Evolutionary conservation across 2,113 vertebrate species (phyloP).

Genomic region (Vombatus ursinus): DNA sequence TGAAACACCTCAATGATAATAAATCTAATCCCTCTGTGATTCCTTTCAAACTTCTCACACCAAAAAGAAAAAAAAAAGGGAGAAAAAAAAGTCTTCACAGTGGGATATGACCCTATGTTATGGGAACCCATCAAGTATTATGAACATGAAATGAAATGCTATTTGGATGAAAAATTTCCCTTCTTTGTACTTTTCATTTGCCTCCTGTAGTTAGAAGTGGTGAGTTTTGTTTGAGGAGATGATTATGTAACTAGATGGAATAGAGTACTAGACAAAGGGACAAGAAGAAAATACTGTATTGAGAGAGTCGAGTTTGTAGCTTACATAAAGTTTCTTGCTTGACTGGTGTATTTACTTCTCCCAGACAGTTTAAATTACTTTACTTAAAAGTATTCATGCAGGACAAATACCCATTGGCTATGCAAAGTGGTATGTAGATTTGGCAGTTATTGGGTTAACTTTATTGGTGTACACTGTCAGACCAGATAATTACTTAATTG

Average conservation of each 20-base stretch:
- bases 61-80: not conserved
- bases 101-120: not conserved
- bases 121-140: not conserved
- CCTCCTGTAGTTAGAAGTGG: constrained; percentile 58
- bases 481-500: constrained; percentile 63
- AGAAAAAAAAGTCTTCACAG: not conserved
- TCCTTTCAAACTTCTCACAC: not conserved
- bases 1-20: constrained; percentile 12
- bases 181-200: constrained; percentile 22
- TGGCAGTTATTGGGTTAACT: constrained; percentile 57
- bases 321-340: constrained; percentile 55
- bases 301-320: constrained; percentile 28
- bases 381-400: constrained; percentile 58
- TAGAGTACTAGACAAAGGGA: constrained; percentile 53
- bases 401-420: constrained; percentile 50
- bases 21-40: constrained; percentile 39
- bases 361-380: constrained; percentile 61
- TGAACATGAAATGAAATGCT: not conserved
- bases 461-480: constrained; percentile 44
- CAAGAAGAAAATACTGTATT: not conserved
- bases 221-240: constrained; percentile 60
- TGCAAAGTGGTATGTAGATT: constrained; percentile 12
- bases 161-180: not conserved
- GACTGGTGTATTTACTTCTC: constrained; percentile 62
- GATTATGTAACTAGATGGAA: constrained; percentile 55